Evolutionary conservation across 2,888 invertebrate species (phyloP), one percentile per base, ranked within the genome.

Genomic region (Andrena haemorrhoa): DNA sequence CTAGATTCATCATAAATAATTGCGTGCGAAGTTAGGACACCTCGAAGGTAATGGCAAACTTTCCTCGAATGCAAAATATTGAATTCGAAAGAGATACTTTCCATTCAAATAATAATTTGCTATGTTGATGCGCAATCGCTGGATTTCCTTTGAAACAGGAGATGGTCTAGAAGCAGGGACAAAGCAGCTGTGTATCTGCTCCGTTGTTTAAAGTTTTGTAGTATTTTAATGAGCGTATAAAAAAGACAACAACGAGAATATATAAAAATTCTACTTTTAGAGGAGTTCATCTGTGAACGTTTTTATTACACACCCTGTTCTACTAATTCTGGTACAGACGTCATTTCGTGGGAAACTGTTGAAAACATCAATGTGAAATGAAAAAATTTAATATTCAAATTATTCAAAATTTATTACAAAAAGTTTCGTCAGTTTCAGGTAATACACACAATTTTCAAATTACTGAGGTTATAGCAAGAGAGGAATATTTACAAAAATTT

Each of bases 121-220:
- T 12, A 73, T 73, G 64, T 64, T 64, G 29, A 73, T 35, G 23
- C 51, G n/a, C 41, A 53, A n/a, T 73, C 41, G 53, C 26, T n/a
- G 29, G 64, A 65, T 10, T 41, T 16, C 8, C 65, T 65, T 35
- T 33, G 33, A 26, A 26, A 60, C 8, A 12, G 7, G 35, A 49
- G 47, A 35, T 47, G 16, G 33, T 26, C 26, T 6, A 16, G 16
- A 26, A 33, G 10, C 26, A 35, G 26, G 7, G 12, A 33, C 33
- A 2, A 3, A 23, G 29, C n/a, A 60, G n/a, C 56, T 2, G 33
- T 12, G n/a, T 20, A 5, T 61, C 8, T 16, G 2, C 2, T 7
- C 7, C 2, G 1, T 31, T 8, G 12, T 41, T 68, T 12, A 31
- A 60, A 58, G n/a, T 41, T 56, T 56, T 10, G 7, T 16, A 41